phyloP scores from a whole-genome alignment of 1,140 invertebrate genomes.

The Propsilocerus akamusi region DNA sequence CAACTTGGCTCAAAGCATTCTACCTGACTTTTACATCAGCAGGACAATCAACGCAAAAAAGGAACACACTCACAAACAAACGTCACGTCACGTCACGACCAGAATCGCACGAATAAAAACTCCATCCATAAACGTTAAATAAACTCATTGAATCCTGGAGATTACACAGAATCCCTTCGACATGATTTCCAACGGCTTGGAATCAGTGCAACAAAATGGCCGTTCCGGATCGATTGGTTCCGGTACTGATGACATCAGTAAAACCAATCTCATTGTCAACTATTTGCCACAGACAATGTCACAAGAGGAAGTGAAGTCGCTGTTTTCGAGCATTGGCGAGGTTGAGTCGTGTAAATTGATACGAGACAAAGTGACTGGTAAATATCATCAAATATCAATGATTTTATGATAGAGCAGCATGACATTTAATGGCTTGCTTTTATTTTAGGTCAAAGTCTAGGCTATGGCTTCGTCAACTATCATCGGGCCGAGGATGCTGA shows the following conservation, averaged over 20 bases:
- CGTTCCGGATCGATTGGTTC: constrained; percentile 27
- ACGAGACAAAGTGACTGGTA: constrained; percentile 57
- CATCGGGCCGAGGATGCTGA: constrained; percentile 55
- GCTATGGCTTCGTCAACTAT: constrained; percentile 75
- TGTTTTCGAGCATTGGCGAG: constrained; percentile 64
- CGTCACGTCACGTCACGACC: background rate
- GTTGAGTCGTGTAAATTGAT: constrained; percentile 75
- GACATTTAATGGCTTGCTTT: background rate
- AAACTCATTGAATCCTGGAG: too few species aligned
- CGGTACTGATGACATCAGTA: constrained; percentile 24
- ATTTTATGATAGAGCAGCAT: background rate
- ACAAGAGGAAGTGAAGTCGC: constrained; percentile 60
- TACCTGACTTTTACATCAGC: background rate
- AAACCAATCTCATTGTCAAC: constrained; percentile 68
- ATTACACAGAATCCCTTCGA: too few species aligned
- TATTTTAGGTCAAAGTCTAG: constrained; percentile 50
- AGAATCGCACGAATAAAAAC: background rate
- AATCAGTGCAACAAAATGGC: constrained; percentile 23
- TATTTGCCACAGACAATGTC: constrained; percentile 78
- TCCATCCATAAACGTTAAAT: constrained; percentile 1
- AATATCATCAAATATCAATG: background rate
- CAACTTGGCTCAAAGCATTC: background rate
- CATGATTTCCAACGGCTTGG: constrained; percentile 8
- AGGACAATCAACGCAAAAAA: background rate
- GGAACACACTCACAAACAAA: background rate